These are phyloP conservation scores for Lagenorhynchus albirostris DNA, from an alignment of 2,113 vertebrate species.

Conservation along the genomic window DNA sequence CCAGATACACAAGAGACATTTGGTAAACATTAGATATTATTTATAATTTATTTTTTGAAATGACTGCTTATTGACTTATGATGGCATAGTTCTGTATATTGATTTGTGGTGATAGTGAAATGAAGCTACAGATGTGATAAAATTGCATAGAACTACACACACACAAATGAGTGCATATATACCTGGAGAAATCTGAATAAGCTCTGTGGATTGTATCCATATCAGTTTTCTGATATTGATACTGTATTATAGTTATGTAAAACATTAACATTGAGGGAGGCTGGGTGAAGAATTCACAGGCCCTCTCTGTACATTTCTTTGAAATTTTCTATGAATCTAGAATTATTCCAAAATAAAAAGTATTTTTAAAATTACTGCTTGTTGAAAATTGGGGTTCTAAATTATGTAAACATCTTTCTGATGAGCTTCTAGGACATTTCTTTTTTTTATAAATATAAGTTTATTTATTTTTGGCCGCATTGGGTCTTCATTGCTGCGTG, in stretches of 20 bases:
- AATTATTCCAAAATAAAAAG: slow-evolving; percentile 21
- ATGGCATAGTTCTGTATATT: neutral
- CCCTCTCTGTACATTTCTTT: neutral
- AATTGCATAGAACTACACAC: neutral
- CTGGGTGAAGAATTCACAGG: neutral
- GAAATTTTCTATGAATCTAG: neutral
- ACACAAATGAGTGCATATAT: neutral
- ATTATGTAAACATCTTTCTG: neutral
- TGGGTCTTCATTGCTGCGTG: too few relatives aligned
- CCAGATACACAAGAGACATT: neutral
- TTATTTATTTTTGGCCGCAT: too few relatives aligned
- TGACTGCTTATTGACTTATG: neutral
- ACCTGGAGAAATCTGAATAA: neutral
- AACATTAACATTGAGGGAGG: neutral
- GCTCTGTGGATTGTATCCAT: neutral
- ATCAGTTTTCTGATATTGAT: neutral
- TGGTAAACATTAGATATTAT: neutral
- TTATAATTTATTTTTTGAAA: neutral
- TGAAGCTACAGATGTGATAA: neutral
- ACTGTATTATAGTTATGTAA: neutral
- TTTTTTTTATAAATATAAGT: neutral
- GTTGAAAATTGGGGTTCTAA: slow-evolving; percentile 10
- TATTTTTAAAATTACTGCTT: neutral
- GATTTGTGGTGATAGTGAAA: neutral
- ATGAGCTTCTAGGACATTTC: neutral